Conservation (phyloP, 2,113 vertebrate species). For the Notothenia rossii region DNA sequence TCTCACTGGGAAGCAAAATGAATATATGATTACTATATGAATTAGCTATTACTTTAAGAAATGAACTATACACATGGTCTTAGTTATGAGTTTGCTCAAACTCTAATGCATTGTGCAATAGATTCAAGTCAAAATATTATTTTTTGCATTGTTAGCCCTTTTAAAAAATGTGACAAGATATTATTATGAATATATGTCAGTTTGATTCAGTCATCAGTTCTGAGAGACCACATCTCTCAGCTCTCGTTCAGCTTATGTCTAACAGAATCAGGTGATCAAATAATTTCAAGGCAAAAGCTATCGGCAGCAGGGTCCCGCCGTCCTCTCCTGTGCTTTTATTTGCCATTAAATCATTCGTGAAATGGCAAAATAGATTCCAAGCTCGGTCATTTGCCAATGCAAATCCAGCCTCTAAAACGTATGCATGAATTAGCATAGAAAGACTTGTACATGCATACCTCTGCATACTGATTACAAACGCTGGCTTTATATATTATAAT, state of each 20-base stretch:
- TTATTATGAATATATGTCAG: neutral
- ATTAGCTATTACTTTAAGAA: neutral
- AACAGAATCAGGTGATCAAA: constrained; percentile 62
- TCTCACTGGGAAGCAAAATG: no score
- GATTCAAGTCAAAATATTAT: neutral
- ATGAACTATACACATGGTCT: neutral
- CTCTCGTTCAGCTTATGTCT: constrained; percentile 33
- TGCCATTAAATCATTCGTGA: constrained; percentile 52
- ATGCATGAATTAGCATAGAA: constrained; percentile 25
- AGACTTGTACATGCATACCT: neutral
- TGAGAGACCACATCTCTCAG: constrained; percentile 23
- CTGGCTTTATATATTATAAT: constrained; percentile 5
- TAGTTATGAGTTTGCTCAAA: neutral
- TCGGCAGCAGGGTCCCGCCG: constrained; percentile 19
- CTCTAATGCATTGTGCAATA: neutral
- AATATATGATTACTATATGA: neutral
- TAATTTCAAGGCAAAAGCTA: constrained; percentile 55
- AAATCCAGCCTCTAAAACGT: constrained; percentile 33
- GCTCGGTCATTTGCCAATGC: constrained; percentile 43
- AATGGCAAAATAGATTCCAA: constrained; percentile 26
- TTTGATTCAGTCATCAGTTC: constrained; percentile 32
- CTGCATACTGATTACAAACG: constrained; percentile 8
- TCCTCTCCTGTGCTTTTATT: constrained; percentile 56
- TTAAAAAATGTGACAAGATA: neutral
- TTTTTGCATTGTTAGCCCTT: neutral